Evolutionary conservation across 2,113 vertebrate species (phyloP).

Genomic region (Melanocharis versteri): DNA sequence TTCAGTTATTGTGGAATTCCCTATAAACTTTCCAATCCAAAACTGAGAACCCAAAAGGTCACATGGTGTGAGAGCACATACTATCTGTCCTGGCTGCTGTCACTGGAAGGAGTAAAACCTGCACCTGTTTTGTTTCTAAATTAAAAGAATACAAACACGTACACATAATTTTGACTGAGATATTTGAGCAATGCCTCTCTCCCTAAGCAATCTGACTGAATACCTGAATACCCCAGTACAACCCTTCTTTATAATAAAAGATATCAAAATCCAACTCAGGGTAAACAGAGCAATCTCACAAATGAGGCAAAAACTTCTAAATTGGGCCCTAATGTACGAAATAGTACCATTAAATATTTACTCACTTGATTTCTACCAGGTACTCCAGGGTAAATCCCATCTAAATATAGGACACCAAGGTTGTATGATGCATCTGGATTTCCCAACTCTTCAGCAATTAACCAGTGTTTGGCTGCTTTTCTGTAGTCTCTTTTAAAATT

Average conservation of each 20-base stretch:
- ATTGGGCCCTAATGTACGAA: not conserved
- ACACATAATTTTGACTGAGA: not conserved
- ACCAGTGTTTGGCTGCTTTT: constrained; percentile 81
- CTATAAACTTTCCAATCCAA: not conserved
- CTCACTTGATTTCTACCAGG: constrained; percentile 82
- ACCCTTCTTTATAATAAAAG: not conserved
- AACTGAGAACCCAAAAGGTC: not conserved
- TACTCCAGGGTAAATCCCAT: constrained; percentile 73
- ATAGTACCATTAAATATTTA: not conserved
- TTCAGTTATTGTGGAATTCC: not conserved
- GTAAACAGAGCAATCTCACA: not conserved
- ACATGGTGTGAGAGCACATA: not conserved
- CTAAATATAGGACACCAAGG: constrained; percentile 83
- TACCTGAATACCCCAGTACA: not conserved
- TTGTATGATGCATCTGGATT: constrained; percentile 86
- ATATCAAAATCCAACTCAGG: not conserved
- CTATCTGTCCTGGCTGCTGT: not conserved
- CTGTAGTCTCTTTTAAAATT: constrained; percentile 76
- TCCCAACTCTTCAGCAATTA: constrained; percentile 82
- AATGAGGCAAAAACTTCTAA: not conserved
- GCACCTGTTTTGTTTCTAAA: not conserved
- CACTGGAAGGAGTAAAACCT: not conserved
- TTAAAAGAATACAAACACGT: not conserved
- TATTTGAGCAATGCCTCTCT: not conserved
- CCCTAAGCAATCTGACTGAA: not conserved